Evolutionary conservation across 2,113 vertebrate genomes (phyloP), one percentile per base, ranked within the genome.

Genomic region (Leptobrachium ailaonicum): DNA sequence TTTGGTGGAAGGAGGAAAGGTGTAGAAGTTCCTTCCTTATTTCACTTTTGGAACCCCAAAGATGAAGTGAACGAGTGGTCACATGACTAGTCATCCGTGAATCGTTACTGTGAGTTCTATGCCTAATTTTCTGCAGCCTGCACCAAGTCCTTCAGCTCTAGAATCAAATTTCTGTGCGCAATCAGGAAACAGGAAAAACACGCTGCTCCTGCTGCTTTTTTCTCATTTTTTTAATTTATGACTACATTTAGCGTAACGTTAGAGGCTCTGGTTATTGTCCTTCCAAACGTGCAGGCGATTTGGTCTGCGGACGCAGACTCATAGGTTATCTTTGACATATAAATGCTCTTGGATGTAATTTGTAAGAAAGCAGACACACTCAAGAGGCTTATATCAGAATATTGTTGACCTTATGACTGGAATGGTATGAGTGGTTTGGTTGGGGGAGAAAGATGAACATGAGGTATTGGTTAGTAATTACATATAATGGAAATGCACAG

Each of bases 251-350:
- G 80, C 44, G 70, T 82, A 81, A 76, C 47, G 66, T 58, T 85
- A 83, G 77, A 85, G 80, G 87, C 80, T 88, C 86, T 87, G 84
- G 85, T 87, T 89, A 82, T 83, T 88, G 82, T 88, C 80, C 88
- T 13, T 75, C 14, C 50, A 64, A 56, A 76, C 41, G 13, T 11
- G 75, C 32, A 32, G 62, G 41, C 64, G 6, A 8, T n/a, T 67
- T 50, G 50, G 9, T 9, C 64, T 42, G 41, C 75, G 68, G 75
- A 58, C 47, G 32, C 3, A 50, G 47, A 8, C 47, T 5, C 13
- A 47, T 40, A 76, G 75, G 75, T 76, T 76, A 76, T 76, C 75
- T 68, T 2, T 68, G 20, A 67, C 66, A 56, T 68, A 53, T 76
- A 44, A 70, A 41, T 43, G 14, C 47, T 68, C 41, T 68, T 54